Evolutionary conservation across 2,797 vertebrate species (phyloP).

Genomic region (Morus bassanus): DNA sequence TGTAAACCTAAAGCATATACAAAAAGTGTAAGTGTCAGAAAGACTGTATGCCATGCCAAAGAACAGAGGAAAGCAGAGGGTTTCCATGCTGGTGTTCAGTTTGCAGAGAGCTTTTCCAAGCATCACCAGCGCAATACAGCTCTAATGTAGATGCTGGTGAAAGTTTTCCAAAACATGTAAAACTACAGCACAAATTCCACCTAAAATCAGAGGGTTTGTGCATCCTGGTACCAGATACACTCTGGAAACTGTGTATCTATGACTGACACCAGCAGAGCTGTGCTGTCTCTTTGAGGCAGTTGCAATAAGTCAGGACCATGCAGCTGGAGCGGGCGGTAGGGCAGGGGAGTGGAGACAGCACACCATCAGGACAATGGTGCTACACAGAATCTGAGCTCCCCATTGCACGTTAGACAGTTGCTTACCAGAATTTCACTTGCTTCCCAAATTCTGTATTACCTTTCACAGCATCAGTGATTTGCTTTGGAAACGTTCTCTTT

Average conservation of each 20-base stretch:
- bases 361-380: not conserved
- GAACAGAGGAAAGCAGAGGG: not conserved
- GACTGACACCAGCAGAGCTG: not conserved
- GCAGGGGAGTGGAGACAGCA: not conserved
- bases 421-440: not conserved
- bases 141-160: not conserved
- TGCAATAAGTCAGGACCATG: not conserved
- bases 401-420: not conserved
- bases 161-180: not conserved
- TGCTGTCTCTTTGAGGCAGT: not conserved
- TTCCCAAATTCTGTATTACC: not conserved
- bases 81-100: not conserved
- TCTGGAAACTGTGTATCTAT: not conserved
- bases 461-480: not conserved
- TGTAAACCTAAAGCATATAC: not conserved
- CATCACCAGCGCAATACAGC: not conserved
- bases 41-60: not conserved
- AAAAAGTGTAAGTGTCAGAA: not conserved
- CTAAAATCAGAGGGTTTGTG: not conserved
- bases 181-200: not conserved
- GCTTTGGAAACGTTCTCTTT: not conserved
- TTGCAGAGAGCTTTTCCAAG: not conserved
- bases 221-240: not conserved
- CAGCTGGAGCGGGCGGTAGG: not conserved
- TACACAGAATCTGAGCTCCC: rapidly evolving